phyloP scores from a whole-genome alignment of 2,888 invertebrate genomes.

The Lasioglossum zephyrum region DNA sequence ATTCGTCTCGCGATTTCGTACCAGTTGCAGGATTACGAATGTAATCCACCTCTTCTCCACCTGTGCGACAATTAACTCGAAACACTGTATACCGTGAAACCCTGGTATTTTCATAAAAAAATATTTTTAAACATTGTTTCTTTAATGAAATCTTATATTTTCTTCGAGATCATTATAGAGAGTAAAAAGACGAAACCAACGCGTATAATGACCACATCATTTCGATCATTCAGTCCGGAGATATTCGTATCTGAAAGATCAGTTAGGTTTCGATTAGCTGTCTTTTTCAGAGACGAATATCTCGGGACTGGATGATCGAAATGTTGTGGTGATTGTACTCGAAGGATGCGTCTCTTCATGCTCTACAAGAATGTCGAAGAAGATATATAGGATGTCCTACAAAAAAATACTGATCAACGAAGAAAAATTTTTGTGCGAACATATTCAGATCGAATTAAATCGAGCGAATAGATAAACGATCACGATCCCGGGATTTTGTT shows the following conservation, averaged over 20 bases:
- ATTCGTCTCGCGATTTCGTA: slow-evolving; percentile 60
- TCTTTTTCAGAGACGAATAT: background rate
- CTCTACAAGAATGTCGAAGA: background rate
- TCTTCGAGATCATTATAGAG: background rate
- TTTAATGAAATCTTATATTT: background rate
- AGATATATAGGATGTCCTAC: no score
- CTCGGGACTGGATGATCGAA: background rate
- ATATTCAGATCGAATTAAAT: slow-evolving; percentile 34
- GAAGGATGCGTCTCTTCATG: background rate
- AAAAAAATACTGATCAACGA: background rate
- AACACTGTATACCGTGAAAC: no score
- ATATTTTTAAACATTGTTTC: background rate
- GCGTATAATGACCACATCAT: background rate
- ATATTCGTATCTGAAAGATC: background rate
- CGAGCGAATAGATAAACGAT: slow-evolving; percentile 54
- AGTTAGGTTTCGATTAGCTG: background rate
- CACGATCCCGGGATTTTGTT: slow-evolving; percentile 54
- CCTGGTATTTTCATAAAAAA: no score
- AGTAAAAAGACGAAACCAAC: background rate
- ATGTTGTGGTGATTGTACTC: background rate
- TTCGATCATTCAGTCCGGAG: background rate
- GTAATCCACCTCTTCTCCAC: background rate
- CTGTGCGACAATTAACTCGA: background rate
- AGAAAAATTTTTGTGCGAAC: background rate
- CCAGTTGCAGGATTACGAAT: slow-evolving; percentile 28